Evolutionary conservation across 2,888 invertebrate genomes (phyloP).

Genomic region (Ecdyonurus torrentis): DNA sequence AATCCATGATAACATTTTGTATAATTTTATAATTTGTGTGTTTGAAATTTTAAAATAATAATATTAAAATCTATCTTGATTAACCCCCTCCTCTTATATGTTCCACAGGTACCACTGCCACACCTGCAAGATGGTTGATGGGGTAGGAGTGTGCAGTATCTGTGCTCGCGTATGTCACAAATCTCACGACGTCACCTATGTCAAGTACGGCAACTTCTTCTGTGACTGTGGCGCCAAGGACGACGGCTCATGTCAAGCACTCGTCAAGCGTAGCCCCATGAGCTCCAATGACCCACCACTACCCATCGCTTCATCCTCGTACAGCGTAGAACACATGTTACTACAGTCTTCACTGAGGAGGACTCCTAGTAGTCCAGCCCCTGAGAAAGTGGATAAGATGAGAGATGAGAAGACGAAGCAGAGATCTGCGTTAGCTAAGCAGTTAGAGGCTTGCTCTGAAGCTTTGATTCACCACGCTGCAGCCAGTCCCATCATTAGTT

Average conservation of each 20-base stretch:
- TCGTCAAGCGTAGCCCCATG: constrained; percentile 40
- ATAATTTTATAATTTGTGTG: no score
- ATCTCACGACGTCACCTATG: constrained; percentile 91
- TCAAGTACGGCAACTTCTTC: constrained; percentile 97
- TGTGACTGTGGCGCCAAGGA: constrained; percentile 98
- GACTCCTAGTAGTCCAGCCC: constrained; percentile 37
- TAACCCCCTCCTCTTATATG: no score
- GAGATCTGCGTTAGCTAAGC: constrained; percentile 32
- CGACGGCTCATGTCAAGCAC: constrained; percentile 56
- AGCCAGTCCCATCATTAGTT: background rate
- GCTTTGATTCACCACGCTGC: constrained; percentile 7
- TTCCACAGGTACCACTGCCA: constrained; percentile 96
- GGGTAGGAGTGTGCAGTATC: constrained; percentile 93
- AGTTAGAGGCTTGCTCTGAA: constrained; percentile 24
- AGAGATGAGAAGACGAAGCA: background rate
- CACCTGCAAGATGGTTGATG: constrained; percentile 96
- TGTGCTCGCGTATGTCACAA: constrained; percentile 95
- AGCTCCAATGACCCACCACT: constrained; percentile 14
- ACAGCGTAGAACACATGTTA: constrained; percentile 32
- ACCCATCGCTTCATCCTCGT: constrained; percentile 22
- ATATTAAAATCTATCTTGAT: no score
- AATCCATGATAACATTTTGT: no score
- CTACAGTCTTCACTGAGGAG: constrained; percentile 41
- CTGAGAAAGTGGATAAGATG: background rate
- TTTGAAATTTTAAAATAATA: no score